Evolutionary conservation across 2,797 vertebrate species (phyloP).

Genomic region (Cuniculus paca): DNA sequence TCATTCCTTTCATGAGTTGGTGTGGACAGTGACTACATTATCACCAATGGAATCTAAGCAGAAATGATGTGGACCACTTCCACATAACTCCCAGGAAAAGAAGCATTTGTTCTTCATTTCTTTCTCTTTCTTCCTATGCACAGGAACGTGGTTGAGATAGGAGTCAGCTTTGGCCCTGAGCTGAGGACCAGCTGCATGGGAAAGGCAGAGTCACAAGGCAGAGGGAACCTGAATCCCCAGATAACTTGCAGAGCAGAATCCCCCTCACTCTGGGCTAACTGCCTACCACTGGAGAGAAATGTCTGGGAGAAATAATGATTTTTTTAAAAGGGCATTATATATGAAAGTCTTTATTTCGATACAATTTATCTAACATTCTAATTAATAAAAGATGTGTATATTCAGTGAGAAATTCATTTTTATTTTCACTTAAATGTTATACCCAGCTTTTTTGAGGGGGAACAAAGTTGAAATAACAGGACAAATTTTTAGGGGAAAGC

Average conservation of each 20-base stretch:
- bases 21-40: neutral
- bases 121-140: neutral
- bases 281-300: neutral
- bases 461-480: neutral
- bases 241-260: neutral
- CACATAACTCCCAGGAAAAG: neutral
- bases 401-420: conserved; percentile 53
- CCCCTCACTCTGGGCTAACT: neutral
- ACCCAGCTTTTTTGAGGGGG: neutral
- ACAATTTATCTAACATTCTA: neutral
- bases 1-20: neutral
- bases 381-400: conserved; percentile 3
- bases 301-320: neutral
- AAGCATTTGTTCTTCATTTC: neutral
- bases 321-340: neutral
- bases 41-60: neutral
- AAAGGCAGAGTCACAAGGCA: neutral
- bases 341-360: neutral
- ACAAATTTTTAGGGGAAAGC: neutral
- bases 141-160: neutral
- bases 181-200: neutral
- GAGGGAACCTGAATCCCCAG: neutral
- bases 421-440: neutral
- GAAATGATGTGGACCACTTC: neutral
- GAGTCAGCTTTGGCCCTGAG: neutral